Percentiles rank a stretch among this genome's conserved stretches.
Conservation (phyloP, 2,113 vertebrate species). For the Pyrgilauda ruficollis region DNA sequence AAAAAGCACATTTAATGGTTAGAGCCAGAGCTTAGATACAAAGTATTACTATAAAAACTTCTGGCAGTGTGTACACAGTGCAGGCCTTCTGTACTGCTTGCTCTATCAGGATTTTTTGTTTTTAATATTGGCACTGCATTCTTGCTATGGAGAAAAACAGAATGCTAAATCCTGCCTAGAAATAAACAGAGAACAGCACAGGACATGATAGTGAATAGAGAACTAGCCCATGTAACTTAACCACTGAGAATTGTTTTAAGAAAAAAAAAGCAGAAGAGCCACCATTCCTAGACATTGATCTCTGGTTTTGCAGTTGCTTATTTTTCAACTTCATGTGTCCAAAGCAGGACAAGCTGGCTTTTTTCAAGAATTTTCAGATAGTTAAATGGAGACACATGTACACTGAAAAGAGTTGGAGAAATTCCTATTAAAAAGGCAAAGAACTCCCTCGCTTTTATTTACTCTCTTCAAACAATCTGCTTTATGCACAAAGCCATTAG, state of each 20-base stretch:
- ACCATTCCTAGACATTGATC: constrained; percentile 10
- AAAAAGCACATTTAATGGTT: constrained; percentile 83
- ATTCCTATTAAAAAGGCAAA: neutral
- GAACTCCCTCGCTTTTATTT: neutral
- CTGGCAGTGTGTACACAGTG: constrained; percentile 64
- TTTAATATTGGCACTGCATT: neutral
- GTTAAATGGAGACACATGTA: neutral
- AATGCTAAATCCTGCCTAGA: constrained; percentile 1
- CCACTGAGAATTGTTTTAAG: constrained; percentile 26
- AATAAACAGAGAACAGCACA: neutral
- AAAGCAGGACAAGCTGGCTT: neutral
- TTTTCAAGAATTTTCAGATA: neutral
- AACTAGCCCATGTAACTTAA: constrained; percentile 2
- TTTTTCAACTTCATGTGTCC: constrained; percentile 21
- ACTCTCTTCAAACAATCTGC: neutral
- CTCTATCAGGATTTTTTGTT: constrained; percentile 51
- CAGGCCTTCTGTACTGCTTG: constrained; percentile 51
- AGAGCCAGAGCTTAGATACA: constrained; percentile 81
- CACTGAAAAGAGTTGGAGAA: neutral
- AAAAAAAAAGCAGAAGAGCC: constrained; percentile 38
- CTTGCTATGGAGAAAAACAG: constrained; percentile 33
- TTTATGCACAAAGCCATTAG: neutral
- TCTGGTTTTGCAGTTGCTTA: neutral
- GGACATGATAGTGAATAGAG: constrained; percentile 25
- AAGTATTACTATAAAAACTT: constrained; percentile 84